Evolutionary conservation across 1,140 invertebrate genomes (phyloP), one percentile per base, ranked within the genome.

Genomic region (Papilio dardanus): DNA sequence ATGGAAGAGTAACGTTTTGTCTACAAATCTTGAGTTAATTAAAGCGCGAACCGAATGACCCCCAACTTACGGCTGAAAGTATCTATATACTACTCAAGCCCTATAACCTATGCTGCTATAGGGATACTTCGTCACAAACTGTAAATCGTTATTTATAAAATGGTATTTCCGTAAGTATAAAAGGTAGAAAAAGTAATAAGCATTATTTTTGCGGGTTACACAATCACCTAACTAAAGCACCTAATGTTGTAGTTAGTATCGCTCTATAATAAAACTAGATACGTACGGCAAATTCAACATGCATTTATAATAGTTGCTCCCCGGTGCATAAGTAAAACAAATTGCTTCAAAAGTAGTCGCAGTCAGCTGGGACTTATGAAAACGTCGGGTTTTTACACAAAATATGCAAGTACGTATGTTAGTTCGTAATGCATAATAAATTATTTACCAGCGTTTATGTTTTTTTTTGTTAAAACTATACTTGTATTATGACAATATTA

Each of bases 341-440:
- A 73, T 54, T 73, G 46, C 42, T 73, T 54, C 58, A 73, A 73
- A 58, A 73, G 68, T 71, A 33, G 42, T 54, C 46, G 46, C 28
- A 54, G 71, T 73, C 71, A 73, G 71, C n/a, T 31, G 71, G 71
- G 71, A 73, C 46, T 73, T 73, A 73, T 73, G 71, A 73, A 73
- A 73, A 54, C 16, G 71, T 73, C 42, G 10, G 12, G 37, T 71
- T 71, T 71, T 71, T 50, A 71, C 28, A 71, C 40, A 50, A 42
- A 50, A 50, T 50, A 40, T 46, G 14, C 16, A 62, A 30, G 24
- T 14, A 62, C 54, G 24, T 62, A 62, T 12, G 21, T 28, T 14
- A 24, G 10, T 28, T 28, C 3, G 30, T 62, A 28, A 1, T 16
- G 0, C 10, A 2, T 54, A 8, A 19, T 50, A 50, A 24, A 28